Conservation (phyloP, 1,140 invertebrate species). For the Colletes latitarsis region DNA sequence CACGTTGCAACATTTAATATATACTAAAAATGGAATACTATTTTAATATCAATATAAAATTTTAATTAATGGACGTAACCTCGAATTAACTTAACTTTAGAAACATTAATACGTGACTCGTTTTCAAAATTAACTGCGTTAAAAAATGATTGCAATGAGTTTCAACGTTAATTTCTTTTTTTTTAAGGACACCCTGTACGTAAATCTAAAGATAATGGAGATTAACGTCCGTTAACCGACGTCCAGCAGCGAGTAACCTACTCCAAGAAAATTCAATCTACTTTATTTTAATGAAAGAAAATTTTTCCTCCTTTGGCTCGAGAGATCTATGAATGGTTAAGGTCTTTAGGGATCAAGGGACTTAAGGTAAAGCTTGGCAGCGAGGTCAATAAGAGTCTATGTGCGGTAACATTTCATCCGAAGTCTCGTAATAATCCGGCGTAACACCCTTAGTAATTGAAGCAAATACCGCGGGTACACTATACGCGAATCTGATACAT, state of each 20-base stretch:
- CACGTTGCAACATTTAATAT: background rate
- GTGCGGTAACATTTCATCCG: background rate
- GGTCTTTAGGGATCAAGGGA: slow-evolving; percentile 24
- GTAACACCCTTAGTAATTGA: slow-evolving; percentile 41
- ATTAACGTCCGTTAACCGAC: background rate
- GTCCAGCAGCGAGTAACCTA: no score
- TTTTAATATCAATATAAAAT: background rate
- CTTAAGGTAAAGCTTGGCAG: slow-evolving; percentile 6
- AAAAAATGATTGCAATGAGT: no score
- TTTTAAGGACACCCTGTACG: no score
- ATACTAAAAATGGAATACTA: background rate
- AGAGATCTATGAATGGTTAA: slow-evolving; percentile 5
- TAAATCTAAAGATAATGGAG: background rate
- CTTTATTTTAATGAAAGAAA: background rate
- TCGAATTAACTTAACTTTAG: no score
- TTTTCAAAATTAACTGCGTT: no score
- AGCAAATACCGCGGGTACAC: slow-evolving; percentile 23
- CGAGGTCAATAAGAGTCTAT: slow-evolving; percentile 13
- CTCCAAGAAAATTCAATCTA: background rate
- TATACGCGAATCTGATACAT: slow-evolving; percentile 1
- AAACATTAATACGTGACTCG: no score
- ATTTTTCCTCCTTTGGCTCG: background rate
- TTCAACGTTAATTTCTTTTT: no score
- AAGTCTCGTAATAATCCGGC: slow-evolving; percentile 9
- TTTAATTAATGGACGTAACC: background rate